phyloP scores from a whole-genome alignment of 2,888 invertebrate genomes.

The Cheilosia vulpina region DNA sequence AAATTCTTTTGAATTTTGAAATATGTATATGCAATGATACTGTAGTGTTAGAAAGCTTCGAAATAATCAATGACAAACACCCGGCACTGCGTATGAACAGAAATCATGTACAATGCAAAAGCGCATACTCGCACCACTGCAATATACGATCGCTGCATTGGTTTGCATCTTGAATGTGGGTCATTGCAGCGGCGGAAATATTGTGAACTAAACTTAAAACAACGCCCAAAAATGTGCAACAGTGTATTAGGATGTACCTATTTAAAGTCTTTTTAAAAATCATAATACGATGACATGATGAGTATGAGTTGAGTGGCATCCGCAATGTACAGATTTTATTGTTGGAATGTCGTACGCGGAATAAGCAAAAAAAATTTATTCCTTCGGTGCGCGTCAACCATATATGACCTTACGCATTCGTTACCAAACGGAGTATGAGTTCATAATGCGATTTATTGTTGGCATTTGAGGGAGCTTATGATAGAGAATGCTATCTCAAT shows the following conservation, averaged over 20 bases:
- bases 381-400: not conserved
- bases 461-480: conserved; percentile 41
- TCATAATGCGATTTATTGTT: conserved; percentile 66
- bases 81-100: not conserved
- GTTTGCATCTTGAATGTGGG: conserved; percentile 48
- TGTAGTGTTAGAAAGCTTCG: conserved; percentile 22
- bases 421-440: conserved; percentile 37
- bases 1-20: not conserved
- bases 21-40: not conserved
- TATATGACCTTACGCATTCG: conserved; percentile 56
- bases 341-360: not conserved
- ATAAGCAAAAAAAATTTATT: not conserved
- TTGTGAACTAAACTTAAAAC: not conserved
- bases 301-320: no score
- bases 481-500: conserved; percentile 40
- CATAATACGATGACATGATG: not conserved
- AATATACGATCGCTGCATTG: conserved; percentile 47
- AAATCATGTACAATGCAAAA: conserved; percentile 34
- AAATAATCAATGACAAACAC: conserved; percentile 52
- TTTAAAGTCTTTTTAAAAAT: not conserved
- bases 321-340: no score
- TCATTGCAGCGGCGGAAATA: conserved; percentile 13
- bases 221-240: conserved; percentile 70
- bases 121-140: conserved; percentile 60
- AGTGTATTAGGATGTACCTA: conserved; percentile 6